Evolutionary conservation across 2,113 vertebrate species (phyloP), one percentile per base, ranked within the genome.

Genomic region (Centropus unirufus): DNA sequence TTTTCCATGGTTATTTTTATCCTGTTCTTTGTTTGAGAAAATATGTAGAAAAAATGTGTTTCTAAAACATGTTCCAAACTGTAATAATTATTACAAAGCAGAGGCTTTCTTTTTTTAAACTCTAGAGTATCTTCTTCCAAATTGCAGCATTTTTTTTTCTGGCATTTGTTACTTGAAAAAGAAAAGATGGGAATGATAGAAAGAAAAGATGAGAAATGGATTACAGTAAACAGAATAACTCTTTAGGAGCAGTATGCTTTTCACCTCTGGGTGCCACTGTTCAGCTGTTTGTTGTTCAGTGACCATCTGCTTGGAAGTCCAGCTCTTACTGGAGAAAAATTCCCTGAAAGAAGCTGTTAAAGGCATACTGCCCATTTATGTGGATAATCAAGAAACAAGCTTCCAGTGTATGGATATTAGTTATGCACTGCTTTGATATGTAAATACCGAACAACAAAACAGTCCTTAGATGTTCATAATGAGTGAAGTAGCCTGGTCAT

Each of bases 211-310:
- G 62, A 96, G 84, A 96, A 95, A 90, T 84, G 70, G 68, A 44
- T 92, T 63, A 34, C 62, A 66, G 36, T 36, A 90, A 90, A 88
- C 79, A 40, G 23, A 83, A 26, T 69, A 90, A 91, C 93, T 94
- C 90, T 93, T 90, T 47, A 47, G 94, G 32, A 93, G 91, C 85
- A 96, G 95, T 97, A 97, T 91, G 79, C 36, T 94, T 97, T 95
- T 94, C 92, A 96, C 98, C 98, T 98, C 98, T 98, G 97, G 98
- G 98, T 98, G 98, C 96, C 98, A 96, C 98, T 98, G 97, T 98
- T 98, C 97, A 97, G 97, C 98, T 98, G 94, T 96, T 97, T 95
- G 97, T 98, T 93, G 85, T 92, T 95, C 95, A 94, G 92, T 84
- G 93, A 87, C 90, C 91, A 89, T 95, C 87, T 89, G 18, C 80